Evolutionary conservation across 2,888 invertebrate genomes (phyloP).

Genomic region (Lamellibrachia columna): DNA sequence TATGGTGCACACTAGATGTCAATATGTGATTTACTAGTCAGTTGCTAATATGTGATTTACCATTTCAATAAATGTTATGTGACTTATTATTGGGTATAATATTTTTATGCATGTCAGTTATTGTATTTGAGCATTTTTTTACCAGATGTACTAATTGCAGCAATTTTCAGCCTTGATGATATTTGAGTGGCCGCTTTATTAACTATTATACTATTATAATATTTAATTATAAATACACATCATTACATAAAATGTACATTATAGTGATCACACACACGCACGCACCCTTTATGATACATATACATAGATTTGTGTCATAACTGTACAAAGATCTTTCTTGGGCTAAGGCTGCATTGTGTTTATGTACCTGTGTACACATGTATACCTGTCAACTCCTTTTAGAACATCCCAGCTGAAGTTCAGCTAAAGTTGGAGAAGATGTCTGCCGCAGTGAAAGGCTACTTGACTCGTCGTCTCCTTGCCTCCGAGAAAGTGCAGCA

Average conservation of each 20-base stretch:
- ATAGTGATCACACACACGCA: too few species aligned
- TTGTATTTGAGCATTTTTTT: too few species aligned
- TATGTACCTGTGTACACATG: background rate
- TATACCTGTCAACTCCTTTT: background rate
- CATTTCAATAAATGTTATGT: too few species aligned
- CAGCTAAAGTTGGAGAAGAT: conserved; percentile 34
- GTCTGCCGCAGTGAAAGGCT: conserved; percentile 72
- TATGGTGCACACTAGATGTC: background rate
- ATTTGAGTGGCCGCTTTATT: background rate
- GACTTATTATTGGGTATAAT: too few species aligned
- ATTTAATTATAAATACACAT: background rate
- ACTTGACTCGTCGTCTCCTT: conserved; percentile 82
- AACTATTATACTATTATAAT: background rate
- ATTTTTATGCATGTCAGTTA: too few species aligned
- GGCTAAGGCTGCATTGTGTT: background rate
- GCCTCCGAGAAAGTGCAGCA: conserved; percentile 82
- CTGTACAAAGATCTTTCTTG: background rate
- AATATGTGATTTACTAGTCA: too few species aligned
- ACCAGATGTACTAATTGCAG: too few species aligned
- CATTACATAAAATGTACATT: too few species aligned
- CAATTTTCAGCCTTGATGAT: too few species aligned
- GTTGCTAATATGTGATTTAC: too few species aligned
- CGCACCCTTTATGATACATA: too few species aligned
- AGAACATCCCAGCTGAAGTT: conserved; percentile 27
- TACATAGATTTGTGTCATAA: background rate